Percentiles rank a stretch among this genome's conserved stretches.
Conservation (phyloP, 1,140 invertebrate species). For the Danaus plexippus region DNA sequence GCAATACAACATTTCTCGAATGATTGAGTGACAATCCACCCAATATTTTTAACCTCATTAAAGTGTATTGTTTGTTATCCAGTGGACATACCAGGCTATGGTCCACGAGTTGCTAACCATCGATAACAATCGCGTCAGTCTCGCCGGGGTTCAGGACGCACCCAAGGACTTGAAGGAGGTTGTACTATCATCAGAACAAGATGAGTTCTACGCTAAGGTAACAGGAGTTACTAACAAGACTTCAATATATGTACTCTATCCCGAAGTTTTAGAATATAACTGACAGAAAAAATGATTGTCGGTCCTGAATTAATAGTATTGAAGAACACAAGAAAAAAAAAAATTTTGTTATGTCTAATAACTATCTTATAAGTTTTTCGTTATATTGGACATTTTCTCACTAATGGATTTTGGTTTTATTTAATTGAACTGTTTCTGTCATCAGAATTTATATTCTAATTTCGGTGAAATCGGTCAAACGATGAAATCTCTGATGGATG, state of each 20-base stretch:
- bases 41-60: too few relatives aligned
- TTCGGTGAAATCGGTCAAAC: conserved; percentile 99
- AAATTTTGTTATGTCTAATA: too few relatives aligned
- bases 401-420: conserved; percentile 8
- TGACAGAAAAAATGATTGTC: too few relatives aligned
- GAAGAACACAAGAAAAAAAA: too few relatives aligned
- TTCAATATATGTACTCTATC: too few relatives aligned
- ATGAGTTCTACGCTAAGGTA: conserved; percentile 97
- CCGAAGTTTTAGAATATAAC: too few relatives aligned
- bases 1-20: too few relatives aligned
- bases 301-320: too few relatives aligned
- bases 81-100: conserved; percentile 99
- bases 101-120: conserved; percentile 97
- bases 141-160: conserved; percentile 85
- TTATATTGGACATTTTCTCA: too few relatives aligned
- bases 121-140: conserved; percentile 94
- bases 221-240: neutral
- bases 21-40: too few relatives aligned
- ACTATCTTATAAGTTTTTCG: too few relatives aligned
- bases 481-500: conserved; percentile 97
- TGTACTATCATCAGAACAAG: conserved; percentile 94
- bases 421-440: conserved; percentile 28
- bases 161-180: conserved; percentile 94
- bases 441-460: conserved; percentile 94
- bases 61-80: neutral